These are phyloP conservation scores for Hecatera dysodea DNA, from an alignment of 2,888 invertebrate species.

Conservation along the genomic window DNA sequence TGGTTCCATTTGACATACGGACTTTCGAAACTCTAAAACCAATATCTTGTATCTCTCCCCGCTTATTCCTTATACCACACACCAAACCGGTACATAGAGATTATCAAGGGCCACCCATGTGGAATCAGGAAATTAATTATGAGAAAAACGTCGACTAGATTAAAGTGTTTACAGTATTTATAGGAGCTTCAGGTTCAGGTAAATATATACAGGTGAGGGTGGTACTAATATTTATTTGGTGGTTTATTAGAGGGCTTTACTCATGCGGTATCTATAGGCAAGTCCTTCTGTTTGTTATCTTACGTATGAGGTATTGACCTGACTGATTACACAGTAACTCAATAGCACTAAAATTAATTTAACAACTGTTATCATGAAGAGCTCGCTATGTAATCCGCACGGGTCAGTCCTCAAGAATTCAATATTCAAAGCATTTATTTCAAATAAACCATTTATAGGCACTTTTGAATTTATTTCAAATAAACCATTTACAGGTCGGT, in stretches of 20 bases:
- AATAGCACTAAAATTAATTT: too few species aligned
- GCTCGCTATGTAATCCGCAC: too few species aligned
- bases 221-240: slow-evolving; percentile 37
- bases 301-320: not conserved
- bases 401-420: too few species aligned
- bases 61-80: slow-evolving; percentile 63
- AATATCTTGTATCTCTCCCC: slow-evolving; percentile 18
- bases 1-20: too few species aligned
- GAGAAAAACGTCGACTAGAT: slow-evolving; percentile 84
- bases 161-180: slow-evolving; percentile 76
- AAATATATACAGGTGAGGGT: slow-evolving; percentile 48
- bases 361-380: too few species aligned
- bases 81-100: slow-evolving; percentile 71
- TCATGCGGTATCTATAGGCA: not conserved
- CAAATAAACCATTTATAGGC: too few species aligned
- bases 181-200: slow-evolving; percentile 66
- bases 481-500: too few species aligned
- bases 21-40: too few species aligned
- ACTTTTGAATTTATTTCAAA: too few species aligned
- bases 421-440: too few species aligned
- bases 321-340: too few species aligned
- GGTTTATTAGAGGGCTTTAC: slow-evolving; percentile 2
- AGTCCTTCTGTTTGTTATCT: not conserved
- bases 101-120: slow-evolving; percentile 79
- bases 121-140: slow-evolving; percentile 86